phyloP scores from a whole-genome alignment of 2,888 invertebrate genomes.

The Nowickia ferox region DNA sequence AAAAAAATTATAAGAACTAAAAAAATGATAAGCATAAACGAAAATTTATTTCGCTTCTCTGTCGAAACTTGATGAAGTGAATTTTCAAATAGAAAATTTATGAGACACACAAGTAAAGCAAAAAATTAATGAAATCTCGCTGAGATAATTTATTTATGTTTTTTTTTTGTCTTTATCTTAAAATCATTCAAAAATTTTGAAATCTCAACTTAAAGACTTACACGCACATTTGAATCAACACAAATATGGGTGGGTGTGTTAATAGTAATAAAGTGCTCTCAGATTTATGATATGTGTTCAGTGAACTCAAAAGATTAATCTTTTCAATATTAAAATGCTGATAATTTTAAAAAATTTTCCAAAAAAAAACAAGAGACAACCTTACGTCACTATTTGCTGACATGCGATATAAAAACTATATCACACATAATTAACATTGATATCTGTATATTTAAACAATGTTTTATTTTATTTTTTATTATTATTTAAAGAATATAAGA shows the following conservation, averaged over 20 bases:
- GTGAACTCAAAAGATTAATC: slow-evolving; percentile 34
- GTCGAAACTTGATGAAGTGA: not conserved
- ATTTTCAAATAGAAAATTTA: not conserved
- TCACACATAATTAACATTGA: slow-evolving; percentile 26
- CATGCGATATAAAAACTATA: slow-evolving; percentile 27
- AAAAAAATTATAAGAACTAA: not conserved
- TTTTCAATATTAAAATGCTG: slow-evolving; percentile 1
- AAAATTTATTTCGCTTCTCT: not conserved
- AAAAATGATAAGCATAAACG: not conserved
- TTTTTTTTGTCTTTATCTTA: not conserved
- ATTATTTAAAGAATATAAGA: not conserved
- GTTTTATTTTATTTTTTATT: not conserved
- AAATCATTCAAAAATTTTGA: not conserved
- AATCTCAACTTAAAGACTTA: slow-evolving; percentile 4
- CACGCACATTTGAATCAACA: not conserved
- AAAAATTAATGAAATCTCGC: not conserved
- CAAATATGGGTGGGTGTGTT: slow-evolving; percentile 13
- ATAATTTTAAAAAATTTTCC: slow-evolving; percentile 44
- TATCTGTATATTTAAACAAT: slow-evolving; percentile 12
- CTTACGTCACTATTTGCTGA: slow-evolving; percentile 32
- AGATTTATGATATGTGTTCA: slow-evolving; percentile 1
- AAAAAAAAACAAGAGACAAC: slow-evolving; percentile 12
- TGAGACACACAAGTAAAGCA: not conserved
- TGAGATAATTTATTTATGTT: not conserved
- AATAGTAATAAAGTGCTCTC: not conserved